Base-by-base conservation (phyloP, 2,113 vertebrate genomes). In the Crotalus viridis region DNA sequence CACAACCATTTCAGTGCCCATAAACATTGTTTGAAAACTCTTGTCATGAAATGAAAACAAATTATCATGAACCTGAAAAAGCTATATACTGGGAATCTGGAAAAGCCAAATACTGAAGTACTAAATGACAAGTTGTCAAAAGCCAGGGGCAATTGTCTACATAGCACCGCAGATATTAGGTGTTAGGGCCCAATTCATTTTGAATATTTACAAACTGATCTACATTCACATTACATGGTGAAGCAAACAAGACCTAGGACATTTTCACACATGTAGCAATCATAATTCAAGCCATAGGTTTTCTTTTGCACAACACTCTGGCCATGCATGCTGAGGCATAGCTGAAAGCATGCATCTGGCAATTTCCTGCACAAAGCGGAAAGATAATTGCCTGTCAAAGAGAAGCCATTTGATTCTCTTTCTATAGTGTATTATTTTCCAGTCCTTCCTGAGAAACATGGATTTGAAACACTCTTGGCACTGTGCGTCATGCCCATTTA, bases 351-450 rank as follows among this genome's bases (percentile, higher is more conserved):
- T 46, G 26, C 39, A 56, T 89, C 88, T 85, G 33, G 39, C 54
- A 85, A 51, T 85, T 89, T 85, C n/a, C 24, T 39, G 1, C 52
- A 90, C 89, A 33, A 28, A 61, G 39, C 22, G 8, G 46, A 86
- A 26, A 86, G 74, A 61, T 13, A 87, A 90, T 64, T 24, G 8
- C 39, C 39, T 24, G 51, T n/a, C 17, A 92, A 48, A n/a, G 39
- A 57, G 52, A 12, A 57, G 22, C 46, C 57, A 92, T 17, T 92
- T 57, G n/a, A 33, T 59, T 17, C 22, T 90, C 55, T 90, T 93
- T 90, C 89, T 39, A 46, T 39, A 64, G 4, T 93, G 81, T 61
- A 93, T 90, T 61, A 10, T 61, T 61, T 90, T 86, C 43, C n/a
- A 90, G 46, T 24, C 1, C 52, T 86, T 87, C 86, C 74, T 33